phyloP scores from a whole-genome alignment of 2,113 vertebrate genomes.

The Saccopteryx leptura region DNA sequence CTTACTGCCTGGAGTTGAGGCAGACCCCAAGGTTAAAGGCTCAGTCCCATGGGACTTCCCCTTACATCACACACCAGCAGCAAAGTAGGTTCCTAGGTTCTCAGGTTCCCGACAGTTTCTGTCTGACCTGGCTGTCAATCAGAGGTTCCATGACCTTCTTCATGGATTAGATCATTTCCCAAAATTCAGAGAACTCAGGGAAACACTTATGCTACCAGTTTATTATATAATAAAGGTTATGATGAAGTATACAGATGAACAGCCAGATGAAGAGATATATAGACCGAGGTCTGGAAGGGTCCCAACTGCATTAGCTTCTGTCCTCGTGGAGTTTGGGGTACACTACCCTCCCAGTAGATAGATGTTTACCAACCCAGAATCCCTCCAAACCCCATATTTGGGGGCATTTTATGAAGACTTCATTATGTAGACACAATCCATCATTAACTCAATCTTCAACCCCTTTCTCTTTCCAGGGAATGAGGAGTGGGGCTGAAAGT shows the following conservation, averaged over 20 bases:
- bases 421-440: neutral
- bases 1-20: neutral
- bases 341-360: neutral
- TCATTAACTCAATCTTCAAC: neutral
- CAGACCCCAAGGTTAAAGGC: neutral
- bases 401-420: neutral
- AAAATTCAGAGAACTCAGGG: neutral
- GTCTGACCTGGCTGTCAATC: neutral
- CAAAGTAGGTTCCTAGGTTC: neutral
- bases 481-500: neutral
- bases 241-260: neutral
- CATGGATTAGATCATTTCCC: neutral
- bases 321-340: neutral
- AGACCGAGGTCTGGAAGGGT: neutral
- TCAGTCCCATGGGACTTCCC: neutral
- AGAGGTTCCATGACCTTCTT: neutral
- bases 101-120: neutral
- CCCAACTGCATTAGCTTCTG: neutral
- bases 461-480: neutral
- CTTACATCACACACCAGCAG: neutral
- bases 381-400: neutral
- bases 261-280: neutral
- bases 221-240: neutral
- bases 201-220: neutral
- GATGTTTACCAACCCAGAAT: neutral